Percentiles rank a stretch among this genome's conserved stretches.
Conservation (phyloP, 1,140 invertebrate genomes). For the Trichoplusia ni region DNA sequence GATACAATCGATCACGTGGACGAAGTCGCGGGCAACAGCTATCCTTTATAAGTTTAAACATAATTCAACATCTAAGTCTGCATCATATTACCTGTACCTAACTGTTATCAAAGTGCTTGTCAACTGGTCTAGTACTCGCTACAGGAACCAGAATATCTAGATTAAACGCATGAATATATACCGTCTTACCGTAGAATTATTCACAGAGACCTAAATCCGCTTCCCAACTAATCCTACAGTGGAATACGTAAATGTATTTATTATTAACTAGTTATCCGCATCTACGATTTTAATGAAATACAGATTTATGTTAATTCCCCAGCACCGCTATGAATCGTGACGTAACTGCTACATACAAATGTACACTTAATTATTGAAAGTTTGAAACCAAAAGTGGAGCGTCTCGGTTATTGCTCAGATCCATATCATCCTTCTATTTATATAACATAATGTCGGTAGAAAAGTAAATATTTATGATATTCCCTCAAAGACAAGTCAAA, state of each 20-base stretch:
- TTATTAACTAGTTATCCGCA: slow-evolving; percentile 29
- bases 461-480: slow-evolving; percentile 1
- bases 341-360: slow-evolving; percentile 18
- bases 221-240: slow-evolving; percentile 18
- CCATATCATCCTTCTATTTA: neutral
- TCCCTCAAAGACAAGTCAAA: neutral
- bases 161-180: neutral
- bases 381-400: slow-evolving; percentile 20
- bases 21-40: too few relatives aligned
- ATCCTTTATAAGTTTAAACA: too few relatives aligned
- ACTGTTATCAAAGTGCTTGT: too few relatives aligned
- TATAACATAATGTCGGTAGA: neutral
- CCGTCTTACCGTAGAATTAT: slow-evolving; percentile 3
- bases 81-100: too few relatives aligned
- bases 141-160: neutral
- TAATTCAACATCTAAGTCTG: too few relatives aligned
- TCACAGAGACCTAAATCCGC: slow-evolving; percentile 19
- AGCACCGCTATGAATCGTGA: slow-evolving; percentile 26
- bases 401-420: neutral
- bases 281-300: slow-evolving; percentile 27
- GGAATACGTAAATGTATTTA: slow-evolving; percentile 36
- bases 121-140: neutral
- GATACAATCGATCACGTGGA: too few relatives aligned
- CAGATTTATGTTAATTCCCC: slow-evolving; percentile 30
- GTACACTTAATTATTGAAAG: slow-evolving; percentile 25